phyloP scores from a whole-genome alignment of 2,113 vertebrate species.

The Apaloderma vittatum region DNA sequence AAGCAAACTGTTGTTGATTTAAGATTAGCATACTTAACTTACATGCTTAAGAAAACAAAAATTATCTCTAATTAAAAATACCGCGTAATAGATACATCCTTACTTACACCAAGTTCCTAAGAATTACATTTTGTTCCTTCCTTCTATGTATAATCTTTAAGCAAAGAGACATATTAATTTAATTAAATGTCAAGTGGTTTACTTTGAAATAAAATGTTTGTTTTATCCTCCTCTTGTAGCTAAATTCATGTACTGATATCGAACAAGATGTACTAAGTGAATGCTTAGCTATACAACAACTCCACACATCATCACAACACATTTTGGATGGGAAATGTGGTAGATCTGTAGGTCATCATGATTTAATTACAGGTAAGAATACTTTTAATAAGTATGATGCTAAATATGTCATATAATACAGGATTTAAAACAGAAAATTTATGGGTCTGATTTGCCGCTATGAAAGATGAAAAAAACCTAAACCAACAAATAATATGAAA shows the following conservation, averaged over 20 bases:
- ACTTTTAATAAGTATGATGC: background rate
- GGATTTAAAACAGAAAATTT: background rate
- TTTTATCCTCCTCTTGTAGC: constrained; percentile 78
- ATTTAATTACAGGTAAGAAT: constrained; percentile 90
- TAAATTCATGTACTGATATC: constrained; percentile 86
- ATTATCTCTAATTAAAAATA: constrained; percentile 22
- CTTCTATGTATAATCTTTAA: background rate
- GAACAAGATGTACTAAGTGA: constrained; percentile 90
- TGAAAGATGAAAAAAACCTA: background rate
- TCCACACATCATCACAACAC: constrained; percentile 86
- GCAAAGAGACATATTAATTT: background rate
- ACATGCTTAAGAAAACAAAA: background rate
- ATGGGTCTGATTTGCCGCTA: background rate
- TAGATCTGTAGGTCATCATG: constrained; percentile 82
- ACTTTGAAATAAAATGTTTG: constrained; percentile 56
- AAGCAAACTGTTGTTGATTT: background rate
- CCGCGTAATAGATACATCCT: background rate
- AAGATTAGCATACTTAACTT: background rate
- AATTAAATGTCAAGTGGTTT: constrained; percentile 23
- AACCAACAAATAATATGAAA: background rate
- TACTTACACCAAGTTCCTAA: constrained; percentile 5
- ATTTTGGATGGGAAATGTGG: constrained; percentile 87
- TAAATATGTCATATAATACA: background rate
- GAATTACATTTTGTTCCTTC: constrained; percentile 35
- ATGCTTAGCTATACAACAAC: constrained; percentile 90